Evolutionary conservation across 1,140 invertebrate genomes (phyloP), one percentile per base, ranked within the genome.

Genomic region (Proctacanthus coquilletti): DNA sequence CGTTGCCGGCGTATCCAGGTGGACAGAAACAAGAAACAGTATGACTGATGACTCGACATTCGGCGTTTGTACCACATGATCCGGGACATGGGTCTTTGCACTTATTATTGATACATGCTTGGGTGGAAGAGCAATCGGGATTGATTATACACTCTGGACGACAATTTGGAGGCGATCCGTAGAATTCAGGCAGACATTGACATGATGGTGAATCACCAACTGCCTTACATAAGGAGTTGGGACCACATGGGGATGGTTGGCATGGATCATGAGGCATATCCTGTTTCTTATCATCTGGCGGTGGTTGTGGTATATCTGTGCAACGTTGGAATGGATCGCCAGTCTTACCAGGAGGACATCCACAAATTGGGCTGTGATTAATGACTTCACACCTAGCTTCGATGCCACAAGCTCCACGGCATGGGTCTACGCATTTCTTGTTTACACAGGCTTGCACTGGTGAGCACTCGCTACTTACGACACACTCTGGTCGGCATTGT

Each of bases 291-390:
- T 48, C 45, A 13, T 47, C 39, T 19, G 61, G 39, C 42, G 43
- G 42, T 20, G 55, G 33, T 47, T 43, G 42, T 47, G 68, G 66
- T 39, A 70, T 61, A 36, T 77, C 71, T 18, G 71, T 68, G 51
- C 85, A 89, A 38, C 74, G 72, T 50, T 74, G 75, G 55, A 84
- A 85, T 30, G 84, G 83, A 72, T 87, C 83, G 30, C 85, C 85
- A 8, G 80, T 84, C 60, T 80, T 78, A 9, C 75, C 77, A 29
- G 77, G 64, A 32, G 72, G 63, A 51, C 85, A 87, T 47, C 76
- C 81, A 48, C 84, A 87, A 35, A 84, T 83, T 5, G 83, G 80
- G 40, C 78, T 83, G 46, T 88, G 84, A 50, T 84, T 84, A 21
- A 84, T 77, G 2, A 86, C 81, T 65, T 84, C 77, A 54, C 84